Percentiles rank a stretch among this genome's conserved stretches.
Evolutionary conservation across 2,113 vertebrate genomes (phyloP).

Genomic region (Vulpes lagopus): DNA sequence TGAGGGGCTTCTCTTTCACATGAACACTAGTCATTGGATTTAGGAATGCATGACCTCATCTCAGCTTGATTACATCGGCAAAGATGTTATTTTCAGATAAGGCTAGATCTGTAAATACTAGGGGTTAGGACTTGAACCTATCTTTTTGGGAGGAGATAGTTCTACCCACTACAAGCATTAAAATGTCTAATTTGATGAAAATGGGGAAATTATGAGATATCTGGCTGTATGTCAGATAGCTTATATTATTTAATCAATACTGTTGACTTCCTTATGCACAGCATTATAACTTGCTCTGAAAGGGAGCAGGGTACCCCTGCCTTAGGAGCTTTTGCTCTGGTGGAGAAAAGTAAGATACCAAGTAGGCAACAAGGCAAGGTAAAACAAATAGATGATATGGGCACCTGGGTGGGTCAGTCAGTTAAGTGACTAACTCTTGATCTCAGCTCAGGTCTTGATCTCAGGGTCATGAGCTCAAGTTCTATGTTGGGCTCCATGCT

Average conservation of each 20-base stretch:
- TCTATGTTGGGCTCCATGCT: not conserved
- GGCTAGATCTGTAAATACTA: not conserved
- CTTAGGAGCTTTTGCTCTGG: not conserved
- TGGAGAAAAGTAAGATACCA: not conserved
- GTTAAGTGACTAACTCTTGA: not conserved
- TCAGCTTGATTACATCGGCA: not conserved
- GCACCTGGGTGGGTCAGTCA: not conserved
- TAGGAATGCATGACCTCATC: not conserved
- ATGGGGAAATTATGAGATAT: not conserved
- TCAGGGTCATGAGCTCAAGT: not conserved
- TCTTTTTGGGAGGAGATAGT: not conserved
- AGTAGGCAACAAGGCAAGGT: not conserved
- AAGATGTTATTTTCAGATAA: not conserved
- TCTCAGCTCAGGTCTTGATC: not conserved
- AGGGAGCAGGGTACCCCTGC: not conserved
- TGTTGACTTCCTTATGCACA: not conserved
- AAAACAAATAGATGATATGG: not conserved
- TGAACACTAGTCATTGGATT: not conserved
- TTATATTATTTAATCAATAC: not conserved
- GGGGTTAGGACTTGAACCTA: not conserved
- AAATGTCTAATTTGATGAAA: not conserved
- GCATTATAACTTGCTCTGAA: not conserved
- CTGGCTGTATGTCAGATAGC: not conserved
- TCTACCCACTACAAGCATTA: not conserved
- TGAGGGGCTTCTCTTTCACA: not conserved